phyloP scores from a whole-genome alignment of 1,140 invertebrate genomes.

The Pissodes strobi region DNA sequence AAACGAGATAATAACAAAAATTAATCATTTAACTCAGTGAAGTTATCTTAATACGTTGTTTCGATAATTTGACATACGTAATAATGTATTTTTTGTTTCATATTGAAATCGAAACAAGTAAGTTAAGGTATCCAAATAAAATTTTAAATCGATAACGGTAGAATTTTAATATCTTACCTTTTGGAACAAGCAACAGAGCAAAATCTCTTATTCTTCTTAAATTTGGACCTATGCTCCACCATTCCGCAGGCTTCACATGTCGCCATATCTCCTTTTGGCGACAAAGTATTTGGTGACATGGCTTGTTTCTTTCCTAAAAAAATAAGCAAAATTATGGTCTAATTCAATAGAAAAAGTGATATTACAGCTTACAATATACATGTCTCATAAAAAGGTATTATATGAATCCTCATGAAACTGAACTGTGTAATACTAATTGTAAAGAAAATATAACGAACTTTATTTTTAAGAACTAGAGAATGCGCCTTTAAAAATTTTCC shows the following conservation, averaged over 20 bases:
- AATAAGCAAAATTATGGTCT: slow-evolving; percentile 1
- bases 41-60: too few relatives aligned
- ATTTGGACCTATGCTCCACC: slow-evolving; percentile 70
- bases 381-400: neutral
- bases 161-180: slow-evolving; percentile 55
- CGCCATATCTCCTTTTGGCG: slow-evolving; percentile 58
- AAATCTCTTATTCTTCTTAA: slow-evolving; percentile 78
- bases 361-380: neutral
- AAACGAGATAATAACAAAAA: slow-evolving; percentile 1
- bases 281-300: slow-evolving; percentile 37
- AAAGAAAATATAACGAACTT: too few relatives aligned
- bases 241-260: slow-evolving; percentile 83
- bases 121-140: neutral
- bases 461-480: too few relatives aligned
- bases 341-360: neutral
- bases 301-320: slow-evolving; percentile 48
- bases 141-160: neutral
- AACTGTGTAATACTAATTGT: too few relatives aligned
- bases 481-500: too few relatives aligned
- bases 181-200: slow-evolving; percentile 79
- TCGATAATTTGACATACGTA: too few relatives aligned
- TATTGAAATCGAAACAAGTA: too few relatives aligned
- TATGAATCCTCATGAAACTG: too few relatives aligned
- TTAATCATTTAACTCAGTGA: too few relatives aligned
- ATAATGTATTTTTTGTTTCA: too few relatives aligned